Percentiles rank a stretch among this genome's conserved stretches.
Conservation (phyloP, 2,797 vertebrate genomes). For the Enteromius argenteus region DNA sequence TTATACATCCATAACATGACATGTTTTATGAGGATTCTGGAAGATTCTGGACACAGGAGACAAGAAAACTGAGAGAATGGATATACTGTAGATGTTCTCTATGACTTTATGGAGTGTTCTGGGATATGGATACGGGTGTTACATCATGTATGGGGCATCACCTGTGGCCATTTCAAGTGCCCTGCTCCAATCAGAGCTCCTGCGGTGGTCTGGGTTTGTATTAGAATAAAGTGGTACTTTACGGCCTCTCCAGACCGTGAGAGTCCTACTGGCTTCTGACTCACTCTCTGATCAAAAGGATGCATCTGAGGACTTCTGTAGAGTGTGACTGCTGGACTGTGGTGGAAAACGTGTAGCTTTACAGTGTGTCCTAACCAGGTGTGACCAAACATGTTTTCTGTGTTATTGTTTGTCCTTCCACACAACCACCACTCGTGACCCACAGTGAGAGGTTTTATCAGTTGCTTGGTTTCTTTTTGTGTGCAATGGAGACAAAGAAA, state of each 20-base stretch:
- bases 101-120: background rate
- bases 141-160: constrained; percentile 4
- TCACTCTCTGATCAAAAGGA: constrained; percentile 16
- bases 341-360: background rate
- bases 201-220: constrained; percentile 8
- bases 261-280: background rate
- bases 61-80: background rate
- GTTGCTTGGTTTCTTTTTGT: background rate
- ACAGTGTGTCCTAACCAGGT: background rate
- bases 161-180: constrained; percentile 22
- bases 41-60: background rate
- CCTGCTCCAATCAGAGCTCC: constrained; percentile 15
- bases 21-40: background rate
- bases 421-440: background rate
- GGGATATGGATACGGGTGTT: background rate
- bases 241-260: background rate
- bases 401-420: background rate
- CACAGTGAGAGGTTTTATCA: background rate
- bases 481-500: too few relatives aligned
- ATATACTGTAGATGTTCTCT: background rate
- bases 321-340: background rate
- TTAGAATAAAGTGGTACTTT: constrained; percentile 28
- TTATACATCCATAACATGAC: background rate
- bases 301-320: constrained; percentile 8
- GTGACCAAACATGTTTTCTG: background rate